Conservation (phyloP, 2,113 vertebrate genomes). For the Hippocampus zosterae region DNA sequence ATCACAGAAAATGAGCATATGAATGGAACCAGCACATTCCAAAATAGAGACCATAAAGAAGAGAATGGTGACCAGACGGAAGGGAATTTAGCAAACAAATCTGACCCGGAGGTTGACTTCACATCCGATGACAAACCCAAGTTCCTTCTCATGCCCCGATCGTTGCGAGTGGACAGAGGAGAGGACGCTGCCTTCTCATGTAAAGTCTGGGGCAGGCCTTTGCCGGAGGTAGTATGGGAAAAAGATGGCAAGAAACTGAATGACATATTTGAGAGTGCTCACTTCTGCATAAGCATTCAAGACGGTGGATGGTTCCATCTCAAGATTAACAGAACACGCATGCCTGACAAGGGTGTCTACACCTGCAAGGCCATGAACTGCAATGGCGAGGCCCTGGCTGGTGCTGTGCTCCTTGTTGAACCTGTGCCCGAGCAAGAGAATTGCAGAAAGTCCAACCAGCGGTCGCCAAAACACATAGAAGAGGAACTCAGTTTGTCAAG, state of each 20-base stretch:
- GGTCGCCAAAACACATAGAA: conserved; percentile 46
- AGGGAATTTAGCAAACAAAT: conserved; percentile 18
- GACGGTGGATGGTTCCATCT: conserved; percentile 79
- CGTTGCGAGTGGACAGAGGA: conserved; percentile 77
- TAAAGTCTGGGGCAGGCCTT: conserved; percentile 77
- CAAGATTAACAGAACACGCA: conserved; percentile 74
- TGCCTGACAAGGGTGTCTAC: conserved; percentile 85
- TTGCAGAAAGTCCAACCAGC: conserved; percentile 39
- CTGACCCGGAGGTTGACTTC: conserved; percentile 24
- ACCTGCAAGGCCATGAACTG: conserved; percentile 82
- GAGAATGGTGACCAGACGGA: conserved; percentile 24
- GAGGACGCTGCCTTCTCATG: conserved; percentile 82
- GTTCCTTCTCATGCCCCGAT: conserved; percentile 81
- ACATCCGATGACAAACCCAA: conserved; percentile 54
- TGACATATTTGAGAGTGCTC: conserved; percentile 85
- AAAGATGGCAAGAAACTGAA: conserved; percentile 84
- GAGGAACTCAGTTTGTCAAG: conserved; percentile 34
- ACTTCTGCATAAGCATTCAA: conserved; percentile 74
- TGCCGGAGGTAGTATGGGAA: conserved; percentile 79
- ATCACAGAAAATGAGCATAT: conserved; percentile 27
- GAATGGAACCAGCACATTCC: conserved; percentile 39
- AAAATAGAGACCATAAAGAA: conserved; percentile 23
- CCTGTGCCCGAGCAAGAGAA: conserved; percentile 49
- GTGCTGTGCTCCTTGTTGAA: conserved; percentile 85
- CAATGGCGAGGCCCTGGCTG: conserved; percentile 75